phyloP scores from a whole-genome alignment of 2,797 vertebrate species.

The Myotis vivesi region DNA sequence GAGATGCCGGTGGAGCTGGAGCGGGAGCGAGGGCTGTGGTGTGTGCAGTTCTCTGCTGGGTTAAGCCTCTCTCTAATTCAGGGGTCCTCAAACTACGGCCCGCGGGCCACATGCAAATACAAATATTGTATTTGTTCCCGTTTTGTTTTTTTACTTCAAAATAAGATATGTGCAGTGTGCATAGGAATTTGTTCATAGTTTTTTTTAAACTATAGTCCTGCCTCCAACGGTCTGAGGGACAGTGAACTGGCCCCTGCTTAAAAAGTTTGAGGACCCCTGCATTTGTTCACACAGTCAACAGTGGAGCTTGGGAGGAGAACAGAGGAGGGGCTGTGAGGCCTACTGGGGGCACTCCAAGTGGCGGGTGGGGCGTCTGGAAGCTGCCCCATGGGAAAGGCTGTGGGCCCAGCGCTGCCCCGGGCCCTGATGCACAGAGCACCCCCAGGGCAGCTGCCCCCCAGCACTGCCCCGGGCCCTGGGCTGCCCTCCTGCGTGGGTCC shows the following conservation, averaged over 20 bases:
- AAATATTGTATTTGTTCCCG: too few relatives aligned
- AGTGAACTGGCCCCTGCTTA: too few relatives aligned
- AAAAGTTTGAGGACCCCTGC: too few relatives aligned
- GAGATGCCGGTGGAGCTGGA: neutral
- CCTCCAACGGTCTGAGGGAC: too few relatives aligned
- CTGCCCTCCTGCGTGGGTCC: neutral
- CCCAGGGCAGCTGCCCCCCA: neutral
- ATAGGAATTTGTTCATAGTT: too few relatives aligned
- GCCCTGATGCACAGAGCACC: rapidly evolving
- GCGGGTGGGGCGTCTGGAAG: neutral
- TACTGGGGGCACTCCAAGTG: neutral
- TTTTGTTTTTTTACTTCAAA: too few relatives aligned
- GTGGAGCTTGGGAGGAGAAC: neutral
- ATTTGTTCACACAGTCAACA: rapidly evolving
- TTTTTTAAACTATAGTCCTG: too few relatives aligned
- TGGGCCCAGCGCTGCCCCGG: neutral
- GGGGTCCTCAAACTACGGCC: too few relatives aligned
- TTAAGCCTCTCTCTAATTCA: neutral
- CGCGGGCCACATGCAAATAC: too few relatives aligned
- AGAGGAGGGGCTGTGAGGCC: neutral
- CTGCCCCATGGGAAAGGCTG: too few relatives aligned
- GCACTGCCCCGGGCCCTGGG: rapidly evolving
- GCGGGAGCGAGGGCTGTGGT: neutral
- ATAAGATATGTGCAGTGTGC: too few relatives aligned
- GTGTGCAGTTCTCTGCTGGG: neutral